A percentile compares a stretch with the other conserved stretches of the same genome.
Conservation (phyloP, 2,797 vertebrate species). For the Botia almorhae region DNA sequence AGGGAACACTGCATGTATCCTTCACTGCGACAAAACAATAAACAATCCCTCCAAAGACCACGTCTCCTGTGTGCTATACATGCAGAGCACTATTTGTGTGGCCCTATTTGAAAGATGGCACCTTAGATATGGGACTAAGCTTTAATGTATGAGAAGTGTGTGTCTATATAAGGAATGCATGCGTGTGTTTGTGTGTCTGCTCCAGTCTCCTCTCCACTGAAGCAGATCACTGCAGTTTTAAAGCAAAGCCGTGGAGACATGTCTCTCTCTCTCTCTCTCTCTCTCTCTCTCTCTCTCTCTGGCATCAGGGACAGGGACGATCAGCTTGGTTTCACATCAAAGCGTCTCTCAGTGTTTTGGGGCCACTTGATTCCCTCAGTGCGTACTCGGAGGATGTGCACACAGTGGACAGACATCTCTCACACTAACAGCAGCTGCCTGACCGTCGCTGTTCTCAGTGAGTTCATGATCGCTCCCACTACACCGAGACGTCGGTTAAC, state of each 20-base stretch:
- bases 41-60: background rate
- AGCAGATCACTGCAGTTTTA: constrained; percentile 21
- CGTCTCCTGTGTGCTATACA: background rate
- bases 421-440: constrained; percentile 1
- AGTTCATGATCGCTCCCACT: background rate
- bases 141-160: background rate
- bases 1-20: too few species aligned
- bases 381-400: background rate
- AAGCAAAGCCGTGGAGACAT: background rate
- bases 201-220: background rate
- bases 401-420: background rate
- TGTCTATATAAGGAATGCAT: background rate
- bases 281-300: constrained; percentile 19
- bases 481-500: background rate
- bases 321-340: constrained; percentile 48
- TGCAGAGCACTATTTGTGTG: too few species aligned
- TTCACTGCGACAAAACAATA: background rate
- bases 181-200: background rate
- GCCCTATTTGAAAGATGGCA: background rate
- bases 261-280: background rate
- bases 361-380: constrained; percentile 14
- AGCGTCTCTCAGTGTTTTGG: constrained; percentile 38
- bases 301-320: constrained; percentile 32
- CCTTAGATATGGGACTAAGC: background rate
- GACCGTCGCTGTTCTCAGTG: background rate